These are phyloP conservation scores for Chlorops oryzae DNA, from an alignment of 1,140 invertebrate genomes.

Conservation along the genomic window DNA sequence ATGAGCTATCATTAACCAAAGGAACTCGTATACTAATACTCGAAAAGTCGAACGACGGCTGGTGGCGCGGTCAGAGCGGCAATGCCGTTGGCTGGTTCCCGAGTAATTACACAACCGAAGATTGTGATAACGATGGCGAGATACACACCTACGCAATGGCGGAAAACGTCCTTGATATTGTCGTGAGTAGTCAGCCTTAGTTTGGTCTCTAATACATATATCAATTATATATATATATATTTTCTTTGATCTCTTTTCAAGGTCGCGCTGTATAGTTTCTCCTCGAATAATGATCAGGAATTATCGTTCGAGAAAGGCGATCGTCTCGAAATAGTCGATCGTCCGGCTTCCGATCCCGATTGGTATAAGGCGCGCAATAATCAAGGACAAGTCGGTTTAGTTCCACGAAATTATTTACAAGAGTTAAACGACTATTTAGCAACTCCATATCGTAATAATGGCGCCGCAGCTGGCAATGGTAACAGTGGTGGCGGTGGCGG, in stretches of 20 bases:
- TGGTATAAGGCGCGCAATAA: conserved; percentile 95
- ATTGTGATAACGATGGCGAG: conserved; percentile 78
- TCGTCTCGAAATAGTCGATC: conserved; percentile 88
- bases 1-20: conserved; percentile 89
- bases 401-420: conserved; percentile 95
- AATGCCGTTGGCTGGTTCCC: conserved; percentile 89
- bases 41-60: conserved; percentile 98
- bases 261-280: conserved; percentile 87
- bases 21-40: conserved; percentile 89
- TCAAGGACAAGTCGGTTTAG: conserved; percentile 84
- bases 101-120: conserved; percentile 91
- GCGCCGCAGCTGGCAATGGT: conserved; percentile 47
- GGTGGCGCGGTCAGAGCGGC: conserved; percentile 94
- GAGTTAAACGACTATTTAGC: conserved; percentile 82
- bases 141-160: conserved; percentile 88
- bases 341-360: conserved; percentile 93
- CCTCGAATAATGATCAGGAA: conserved; percentile 94
- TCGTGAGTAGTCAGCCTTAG: too few relatives aligned
- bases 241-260: conserved; percentile 21
- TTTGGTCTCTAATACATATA: too few relatives aligned
- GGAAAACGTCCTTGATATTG: conserved; percentile 89
- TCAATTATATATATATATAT: background rate
- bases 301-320: conserved; percentile 95
- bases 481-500: conserved; percentile 31
- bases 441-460: conserved; percentile 65